These are phyloP conservation scores for Drosophila simulans DNA, from an alignment of 1,140 invertebrate genomes.

Conservation along the genomic window DNA sequence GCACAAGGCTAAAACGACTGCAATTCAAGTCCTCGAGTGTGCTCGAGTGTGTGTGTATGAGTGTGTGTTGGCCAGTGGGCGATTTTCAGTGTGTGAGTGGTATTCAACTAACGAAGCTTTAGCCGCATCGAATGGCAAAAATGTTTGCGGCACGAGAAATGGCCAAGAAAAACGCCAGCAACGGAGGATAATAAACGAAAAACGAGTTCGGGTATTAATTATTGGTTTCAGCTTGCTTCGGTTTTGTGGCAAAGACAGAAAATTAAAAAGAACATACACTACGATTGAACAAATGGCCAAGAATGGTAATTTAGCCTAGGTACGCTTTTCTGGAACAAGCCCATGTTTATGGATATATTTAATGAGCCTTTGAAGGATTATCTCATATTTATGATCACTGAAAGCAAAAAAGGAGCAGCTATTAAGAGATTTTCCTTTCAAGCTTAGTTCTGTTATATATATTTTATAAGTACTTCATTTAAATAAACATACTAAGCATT, in stretches of 20 bases:
- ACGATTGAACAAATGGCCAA: slow-evolving; percentile 1
- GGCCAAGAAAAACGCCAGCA: slow-evolving; percentile 32
- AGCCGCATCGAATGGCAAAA: slow-evolving; percentile 44
- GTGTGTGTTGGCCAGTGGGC: slow-evolving; percentile 20
- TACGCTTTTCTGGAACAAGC: too few relatives aligned
- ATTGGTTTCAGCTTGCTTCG: slow-evolving; percentile 68
- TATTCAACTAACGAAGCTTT: slow-evolving; percentile 65
- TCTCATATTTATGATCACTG: too few relatives aligned
- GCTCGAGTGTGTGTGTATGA: background rate
- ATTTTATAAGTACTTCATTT: too few relatives aligned
- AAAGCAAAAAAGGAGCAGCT: too few relatives aligned
- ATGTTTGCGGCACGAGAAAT: slow-evolving; percentile 26
- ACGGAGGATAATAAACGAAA: slow-evolving; percentile 67
- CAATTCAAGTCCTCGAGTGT: slow-evolving; percentile 56
- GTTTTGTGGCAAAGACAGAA: slow-evolving; percentile 41
- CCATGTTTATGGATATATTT: too few relatives aligned
- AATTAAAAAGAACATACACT: slow-evolving; percentile 17
- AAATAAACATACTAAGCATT: too few relatives aligned
- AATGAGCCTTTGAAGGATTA: too few relatives aligned
- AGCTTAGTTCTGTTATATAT: too few relatives aligned
- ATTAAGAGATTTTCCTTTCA: too few relatives aligned
- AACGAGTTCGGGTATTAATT: slow-evolving; percentile 69
- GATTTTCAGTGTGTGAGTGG: slow-evolving; percentile 19
- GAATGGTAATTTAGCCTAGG: background rate
- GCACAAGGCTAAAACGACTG: slow-evolving; percentile 65